Percentiles rank a stretch among this genome's conserved stretches.
Evolutionary conservation across 2,113 vertebrate species (phyloP).

Genomic region (Apeltes quadracus): DNA sequence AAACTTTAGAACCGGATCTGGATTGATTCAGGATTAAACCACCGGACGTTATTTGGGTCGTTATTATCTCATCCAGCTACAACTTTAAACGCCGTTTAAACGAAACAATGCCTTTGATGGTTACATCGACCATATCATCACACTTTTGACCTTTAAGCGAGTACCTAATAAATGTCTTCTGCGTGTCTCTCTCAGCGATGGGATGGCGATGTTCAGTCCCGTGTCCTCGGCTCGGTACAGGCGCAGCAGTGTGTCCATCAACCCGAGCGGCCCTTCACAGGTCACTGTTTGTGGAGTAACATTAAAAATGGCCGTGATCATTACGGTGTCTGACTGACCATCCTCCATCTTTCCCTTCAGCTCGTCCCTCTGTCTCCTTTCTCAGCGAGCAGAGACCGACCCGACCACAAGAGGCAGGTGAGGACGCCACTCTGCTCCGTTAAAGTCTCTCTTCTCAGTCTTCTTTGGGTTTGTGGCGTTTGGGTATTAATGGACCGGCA

Average conservation of each 20-base stretch:
- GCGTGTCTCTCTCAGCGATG: constrained; percentile 66
- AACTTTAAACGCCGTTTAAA: neutral
- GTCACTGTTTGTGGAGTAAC: constrained; percentile 49
- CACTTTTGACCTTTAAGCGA: neutral
- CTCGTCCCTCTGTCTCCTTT: constrained; percentile 76
- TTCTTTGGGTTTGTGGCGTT: neutral
- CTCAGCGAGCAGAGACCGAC: constrained; percentile 70
- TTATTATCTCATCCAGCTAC: neutral
- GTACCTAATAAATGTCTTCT: neutral
- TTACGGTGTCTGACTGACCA: neutral
- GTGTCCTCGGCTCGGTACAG: constrained; percentile 74
- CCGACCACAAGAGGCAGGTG: constrained; percentile 80
- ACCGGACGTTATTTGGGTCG: neutral
- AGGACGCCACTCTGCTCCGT: constrained; percentile 1
- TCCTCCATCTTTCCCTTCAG: constrained; percentile 34
- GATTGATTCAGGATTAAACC: neutral
- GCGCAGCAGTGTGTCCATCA: constrained; percentile 84
- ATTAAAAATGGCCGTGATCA: too few relatives aligned
- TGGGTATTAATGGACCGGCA: too few relatives aligned
- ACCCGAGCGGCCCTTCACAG: constrained; percentile 80
- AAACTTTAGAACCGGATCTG: neutral
- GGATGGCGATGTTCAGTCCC: constrained; percentile 74
- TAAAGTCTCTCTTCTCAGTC: neutral
- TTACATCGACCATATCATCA: too few relatives aligned
- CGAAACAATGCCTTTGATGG: neutral